Base-by-base conservation (phyloP, 2,113 vertebrate genomes). In the Tenebrosternarchus preto region DNA sequence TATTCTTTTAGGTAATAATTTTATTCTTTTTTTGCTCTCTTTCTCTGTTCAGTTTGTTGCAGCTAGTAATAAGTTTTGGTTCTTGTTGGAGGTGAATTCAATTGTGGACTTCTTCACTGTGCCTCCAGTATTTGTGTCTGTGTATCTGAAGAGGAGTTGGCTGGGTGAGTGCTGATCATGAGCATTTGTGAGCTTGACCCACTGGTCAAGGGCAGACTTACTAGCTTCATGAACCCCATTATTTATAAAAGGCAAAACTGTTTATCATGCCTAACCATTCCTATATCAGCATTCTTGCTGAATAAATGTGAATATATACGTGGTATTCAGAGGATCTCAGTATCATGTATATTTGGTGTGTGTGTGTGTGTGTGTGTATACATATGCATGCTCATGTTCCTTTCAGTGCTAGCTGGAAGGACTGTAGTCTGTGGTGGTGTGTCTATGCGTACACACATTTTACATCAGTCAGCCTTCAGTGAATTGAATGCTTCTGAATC, bases 31-130 rank as follows among this genome's bases (percentile, higher is more conserved):
- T n/a, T n/a, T n/a, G n/a, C n/a, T 78, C 15, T 43, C 1, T 50
- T 4, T 75, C 9, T 4, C 3, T 60, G 5, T 70, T 0, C 89
- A 99, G 97, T 99, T 99, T 86, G 98, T 99, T 83, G 97, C 97
- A 88, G 98, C 98, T 91, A 99, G 98, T 25, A 97, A 99, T 90
- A 99, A 99, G 90, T 94, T 99, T 84, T 98, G 97, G 97, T 99
- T 99, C 92, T 99, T 97, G 98, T 86, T 99, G 90, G 98, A 99
- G 91, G 97, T 99, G 89, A 99, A 99, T 87, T 99, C 98, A 2
- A 96, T 99, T 83, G 98, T 99, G 85, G 98, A 99, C 90, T 99
- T 99, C 95, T 99, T 99, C 95, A 99, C 98, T 0, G 97, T 99
- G 17, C 97, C 97, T 59, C 98, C 98, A 0, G 98, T 99, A 82